These are phyloP conservation scores for Tauraco erythrolophus DNA, from an alignment of 2,113 vertebrate species.

Conservation along the genomic window DNA sequence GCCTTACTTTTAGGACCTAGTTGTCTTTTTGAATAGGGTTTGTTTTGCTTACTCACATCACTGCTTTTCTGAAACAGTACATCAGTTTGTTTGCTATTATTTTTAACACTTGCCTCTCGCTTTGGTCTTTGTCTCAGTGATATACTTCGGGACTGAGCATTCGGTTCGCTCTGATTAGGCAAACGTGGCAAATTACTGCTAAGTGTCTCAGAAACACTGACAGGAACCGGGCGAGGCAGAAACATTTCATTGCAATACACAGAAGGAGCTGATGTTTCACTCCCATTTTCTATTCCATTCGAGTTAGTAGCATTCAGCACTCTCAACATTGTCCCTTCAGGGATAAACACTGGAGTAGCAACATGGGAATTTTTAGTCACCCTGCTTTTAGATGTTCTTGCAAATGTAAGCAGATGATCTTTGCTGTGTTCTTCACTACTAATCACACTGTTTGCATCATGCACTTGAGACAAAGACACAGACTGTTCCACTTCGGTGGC, in stretches of 20 bases:
- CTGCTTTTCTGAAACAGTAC: neutral
- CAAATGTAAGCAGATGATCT: neutral
- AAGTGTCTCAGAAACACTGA: conserved; percentile 22
- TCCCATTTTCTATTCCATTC: neutral
- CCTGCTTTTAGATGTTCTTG: conserved; percentile 37
- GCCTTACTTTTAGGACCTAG: conserved; percentile 47
- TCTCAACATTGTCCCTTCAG: conserved; percentile 78
- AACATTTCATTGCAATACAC: conserved; percentile 47
- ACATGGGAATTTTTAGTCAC: conserved; percentile 55
- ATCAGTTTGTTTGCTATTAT: neutral
- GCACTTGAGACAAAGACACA: neutral
- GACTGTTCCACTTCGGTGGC: neutral
- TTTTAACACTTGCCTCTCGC: conserved; percentile 36
- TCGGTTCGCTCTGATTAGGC: neutral
- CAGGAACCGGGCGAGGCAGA: conserved; percentile 47
- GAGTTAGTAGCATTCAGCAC: conserved; percentile 69
- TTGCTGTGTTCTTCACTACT: neutral
- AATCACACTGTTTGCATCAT: neutral
- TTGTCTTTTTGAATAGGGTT: conserved; percentile 11
- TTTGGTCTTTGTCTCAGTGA: conserved; percentile 56
- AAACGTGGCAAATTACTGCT: neutral
- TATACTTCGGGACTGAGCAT: neutral
- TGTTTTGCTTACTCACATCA: conserved; percentile 43
- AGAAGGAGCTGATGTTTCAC: neutral
- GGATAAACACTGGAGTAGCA: conserved; percentile 76